Percentiles rank a stretch among this genome's conserved stretches.
Conservation (phyloP, 1,140 invertebrate genomes). For the Drosophila triauraria region DNA sequence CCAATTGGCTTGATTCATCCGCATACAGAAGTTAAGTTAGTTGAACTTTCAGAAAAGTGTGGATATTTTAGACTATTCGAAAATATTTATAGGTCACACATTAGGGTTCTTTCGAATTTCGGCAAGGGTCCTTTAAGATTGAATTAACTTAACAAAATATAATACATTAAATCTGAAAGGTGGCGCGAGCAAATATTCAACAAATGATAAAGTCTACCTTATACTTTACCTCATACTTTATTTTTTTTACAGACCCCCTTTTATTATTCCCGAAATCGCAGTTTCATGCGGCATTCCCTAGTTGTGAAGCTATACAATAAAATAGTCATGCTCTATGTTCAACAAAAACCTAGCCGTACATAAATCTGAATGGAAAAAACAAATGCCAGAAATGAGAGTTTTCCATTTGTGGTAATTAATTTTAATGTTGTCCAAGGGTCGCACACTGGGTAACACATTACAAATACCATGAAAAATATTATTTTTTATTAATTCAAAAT, state of each 20-base stretch:
- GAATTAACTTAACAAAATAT: constrained; percentile 7
- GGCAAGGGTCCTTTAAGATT: background rate
- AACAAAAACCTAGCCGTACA: background rate
- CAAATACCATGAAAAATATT: background rate
- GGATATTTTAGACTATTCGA: background rate
- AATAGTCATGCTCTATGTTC: constrained; percentile 26
- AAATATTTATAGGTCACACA: too few relatives aligned
- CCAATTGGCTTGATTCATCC: constrained; percentile 27
- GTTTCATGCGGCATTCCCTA: constrained; percentile 10
- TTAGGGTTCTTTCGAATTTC: background rate
- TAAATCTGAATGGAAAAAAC: constrained; percentile 25
- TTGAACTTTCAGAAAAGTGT: constrained; percentile 10
- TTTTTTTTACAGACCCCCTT: constrained; percentile 18
- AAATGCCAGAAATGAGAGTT: constrained; percentile 64
- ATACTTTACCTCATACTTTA: background rate
- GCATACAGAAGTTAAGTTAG: constrained; percentile 16
- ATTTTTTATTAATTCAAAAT: background rate
- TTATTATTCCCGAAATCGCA: background rate
- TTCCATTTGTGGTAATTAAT: constrained; percentile 81
- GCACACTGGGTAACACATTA: background rate
- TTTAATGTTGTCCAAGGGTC: constrained; percentile 64
- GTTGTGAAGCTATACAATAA: constrained; percentile 28
- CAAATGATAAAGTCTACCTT: too few relatives aligned
- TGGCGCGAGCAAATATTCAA: constrained; percentile 14
- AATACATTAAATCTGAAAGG: constrained; percentile 17